These are phyloP conservation scores for Zeus faber DNA, from an alignment of 2,113 vertebrate genomes.

Conservation along the genomic window DNA sequence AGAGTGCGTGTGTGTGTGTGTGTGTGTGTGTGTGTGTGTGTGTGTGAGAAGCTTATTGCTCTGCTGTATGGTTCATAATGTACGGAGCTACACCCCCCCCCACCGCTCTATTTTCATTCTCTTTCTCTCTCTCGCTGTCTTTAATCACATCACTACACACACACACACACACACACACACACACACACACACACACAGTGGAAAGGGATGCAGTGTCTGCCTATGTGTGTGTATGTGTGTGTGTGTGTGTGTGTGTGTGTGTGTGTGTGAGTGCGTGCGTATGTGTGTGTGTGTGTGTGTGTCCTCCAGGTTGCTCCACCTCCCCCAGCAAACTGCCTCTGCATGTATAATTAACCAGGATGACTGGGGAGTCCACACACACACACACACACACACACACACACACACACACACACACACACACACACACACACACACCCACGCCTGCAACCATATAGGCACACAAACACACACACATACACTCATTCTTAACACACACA, in stretches of 20 bases:
- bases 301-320: too few relatives aligned
- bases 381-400: neutral
- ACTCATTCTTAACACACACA: slow-evolving; percentile 15
- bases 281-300: slow-evolving; percentile 72
- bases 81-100: slow-evolving; percentile 51
- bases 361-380: slow-evolving; percentile 18
- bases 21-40: neutral
- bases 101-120: slow-evolving; percentile 56
- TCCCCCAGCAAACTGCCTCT: slow-evolving; percentile 62
- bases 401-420: slow-evolving; percentile 35
- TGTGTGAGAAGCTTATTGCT: slow-evolving; percentile 51
- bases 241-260: slow-evolving; percentile 63
- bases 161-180: slow-evolving; percentile 8
- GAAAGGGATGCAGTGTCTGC: slow-evolving; percentile 49
- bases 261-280: slow-evolving; percentile 64
- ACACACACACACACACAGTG: slow-evolving; percentile 27
- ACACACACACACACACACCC: slow-evolving; percentile 16
- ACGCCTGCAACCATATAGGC: neutral
- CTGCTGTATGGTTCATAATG: slow-evolving; percentile 65
- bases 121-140: slow-evolving; percentile 55
- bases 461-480: neutral
- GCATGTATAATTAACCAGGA: slow-evolving; percentile 58
- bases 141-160: neutral
- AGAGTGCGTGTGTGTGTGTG: slow-evolving; percentile 2
- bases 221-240: slow-evolving; percentile 64